Percentiles rank a stretch among this genome's conserved stretches.
Evolutionary conservation across 2,797 vertebrate species (phyloP).

Genomic region (Argyrosomus regius): DNA sequence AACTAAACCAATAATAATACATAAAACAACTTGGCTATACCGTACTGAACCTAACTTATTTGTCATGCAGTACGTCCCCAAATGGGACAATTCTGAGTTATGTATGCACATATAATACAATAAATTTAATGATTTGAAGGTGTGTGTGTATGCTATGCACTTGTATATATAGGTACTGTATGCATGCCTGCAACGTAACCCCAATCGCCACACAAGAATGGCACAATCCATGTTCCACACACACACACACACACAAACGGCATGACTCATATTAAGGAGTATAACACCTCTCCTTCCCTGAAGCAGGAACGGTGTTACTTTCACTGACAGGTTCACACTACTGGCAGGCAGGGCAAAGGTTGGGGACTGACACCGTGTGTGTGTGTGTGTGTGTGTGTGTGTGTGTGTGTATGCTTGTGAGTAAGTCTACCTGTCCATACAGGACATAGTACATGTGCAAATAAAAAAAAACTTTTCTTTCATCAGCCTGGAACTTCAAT

Average conservation of each 20-base stretch:
- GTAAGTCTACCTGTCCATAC: constrained; percentile 3
- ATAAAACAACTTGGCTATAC: not conserved
- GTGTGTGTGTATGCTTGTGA: not conserved
- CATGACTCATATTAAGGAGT: constrained; percentile 43
- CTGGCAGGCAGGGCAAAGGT: constrained; percentile 43
- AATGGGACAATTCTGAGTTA: too few relatives aligned
- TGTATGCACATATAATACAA: too few relatives aligned
- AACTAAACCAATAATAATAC: not conserved
- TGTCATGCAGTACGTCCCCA: too few relatives aligned
- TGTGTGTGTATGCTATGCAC: not conserved
- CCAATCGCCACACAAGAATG: not conserved
- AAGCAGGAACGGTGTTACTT: constrained; percentile 41
- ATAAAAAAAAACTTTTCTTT: constrained; percentile 11
- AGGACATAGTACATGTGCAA: constrained; percentile 2
- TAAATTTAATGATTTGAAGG: not conserved
- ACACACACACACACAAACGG: not conserved
- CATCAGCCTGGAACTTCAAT: not conserved
- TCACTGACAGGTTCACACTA: constrained; percentile 48
- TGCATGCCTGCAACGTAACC: not conserved
- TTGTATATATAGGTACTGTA: not conserved
- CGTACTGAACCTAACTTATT: not conserved
- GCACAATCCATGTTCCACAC: not conserved
- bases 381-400: constrained; percentile 20
- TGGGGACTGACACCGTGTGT: constrained; percentile 11
- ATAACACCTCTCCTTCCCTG: constrained; percentile 51